Evolutionary conservation across 2,888 invertebrate genomes (phyloP), one percentile per base, ranked within the genome.

Genomic region (Latheticus oryzae): DNA sequence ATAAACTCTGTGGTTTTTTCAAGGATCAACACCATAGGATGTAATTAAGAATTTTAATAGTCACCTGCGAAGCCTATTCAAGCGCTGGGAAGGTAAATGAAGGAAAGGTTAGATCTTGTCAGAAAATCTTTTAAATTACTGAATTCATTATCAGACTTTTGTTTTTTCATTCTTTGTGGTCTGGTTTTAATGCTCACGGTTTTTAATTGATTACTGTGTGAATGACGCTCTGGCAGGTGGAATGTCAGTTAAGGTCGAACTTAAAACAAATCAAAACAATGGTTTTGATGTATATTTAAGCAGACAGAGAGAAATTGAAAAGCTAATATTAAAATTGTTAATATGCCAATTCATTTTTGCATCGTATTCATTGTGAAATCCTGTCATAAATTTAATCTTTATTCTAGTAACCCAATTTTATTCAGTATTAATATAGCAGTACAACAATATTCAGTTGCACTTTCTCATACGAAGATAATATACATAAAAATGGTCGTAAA

Each of bases 21-120:
- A 58, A 58, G 58, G 58, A 58, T 45, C 52, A 32, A 47, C 52
- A 32, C 52, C 23, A 30, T 51, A 48, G 58, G 58, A 58, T 58
- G 58, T 54, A 58, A 58, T 58, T 58, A 58, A 58, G 53, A 42
- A 42, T 58, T 54, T 58, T 58, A 58, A 54, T 58, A 58, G 58
- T 58, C 58, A 53, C 58, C 42, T 58, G 48, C 35, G 52, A 51
- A 47, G 45, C 21, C 58, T 43, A 58, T 58, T 58, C 53, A 58
- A 54, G 47, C 54, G 58, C 53, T 58, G 58, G 58, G 58, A 58
- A 58, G 58, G 48, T 54, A 23, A 52, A 12, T 17, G 26, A 45
- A 43, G 52, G 15, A 52, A 58, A 58, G 58, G 58, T 51, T 48
- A 58, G 58, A 58, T 58, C 58, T 58, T 58, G 58, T 58, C 58